Base-by-base conservation (phyloP, 2,888 invertebrate species). In the Mamestra brassicae region DNA sequence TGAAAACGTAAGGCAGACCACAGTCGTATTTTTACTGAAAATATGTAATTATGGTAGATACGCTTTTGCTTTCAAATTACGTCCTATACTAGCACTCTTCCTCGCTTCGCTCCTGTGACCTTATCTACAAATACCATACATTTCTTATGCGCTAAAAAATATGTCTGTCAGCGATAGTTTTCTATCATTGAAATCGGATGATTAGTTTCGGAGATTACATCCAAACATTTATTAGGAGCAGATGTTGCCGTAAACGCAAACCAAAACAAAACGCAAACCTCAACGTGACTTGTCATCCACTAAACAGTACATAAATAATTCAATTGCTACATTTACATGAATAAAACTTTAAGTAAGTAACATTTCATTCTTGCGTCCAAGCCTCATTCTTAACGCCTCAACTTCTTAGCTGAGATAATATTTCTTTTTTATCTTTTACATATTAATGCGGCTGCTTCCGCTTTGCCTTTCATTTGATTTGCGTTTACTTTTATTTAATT, bases 271-370 rank as follows among this genome's bases (percentile, higher is more conserved):
- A 58, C 58, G 8, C 15, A 52, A 36, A 68, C 15, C 36, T 15
- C 4, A 13, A 15, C 47, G 36, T 64, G 15, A 36, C 13, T 64
- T 36, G n/a, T 15, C 10, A 26, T 26, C 26, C 26, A 50, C 66
- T 63, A 72, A 76, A 79, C n/a, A 66, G 50, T 45, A 34, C 11
- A 65, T 61, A 64, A 84, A 76, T 77, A 76, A 83, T 80, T 81
- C 69, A 71, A 73, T 80, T 76, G 65, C 63, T 15, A 71, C 78
- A 83, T 87, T 88, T 82, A 83, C 80, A 84, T 87, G 83, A 87
- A 87, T 85, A 84, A 87, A 86, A 87, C 81, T 87, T 86, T 60
- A 60, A 60, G 60, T 72, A 78, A 84, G 83, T 88, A 83, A 86
- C 83, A 85, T 81, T 83, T 78, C 26, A 83, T 80, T 76, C 70